phyloP scores from a whole-genome alignment of 2,113 vertebrate species.

The Sorex fumeus region DNA sequence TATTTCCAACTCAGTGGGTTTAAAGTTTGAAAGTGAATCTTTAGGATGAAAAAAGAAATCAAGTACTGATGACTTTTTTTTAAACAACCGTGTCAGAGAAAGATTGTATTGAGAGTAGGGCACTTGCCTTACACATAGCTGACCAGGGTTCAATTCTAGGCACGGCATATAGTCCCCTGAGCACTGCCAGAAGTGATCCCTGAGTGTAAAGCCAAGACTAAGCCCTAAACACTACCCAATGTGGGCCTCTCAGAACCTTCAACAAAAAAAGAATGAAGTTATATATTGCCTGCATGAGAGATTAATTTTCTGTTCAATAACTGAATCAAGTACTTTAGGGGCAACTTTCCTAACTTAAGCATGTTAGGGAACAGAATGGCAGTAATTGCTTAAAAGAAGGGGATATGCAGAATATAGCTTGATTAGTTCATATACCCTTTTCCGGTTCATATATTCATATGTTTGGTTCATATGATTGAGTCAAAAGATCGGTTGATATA shows the following conservation, averaged over 20 bases:
- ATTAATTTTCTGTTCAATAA: background rate
- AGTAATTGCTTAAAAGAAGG: conserved; percentile 16
- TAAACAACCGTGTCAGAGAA: too few relatives aligned
- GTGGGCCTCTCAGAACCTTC: too few relatives aligned
- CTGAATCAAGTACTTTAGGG: background rate
- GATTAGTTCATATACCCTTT: background rate
- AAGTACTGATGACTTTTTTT: background rate
- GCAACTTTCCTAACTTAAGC: conserved; percentile 38
- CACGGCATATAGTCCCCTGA: too few relatives aligned
- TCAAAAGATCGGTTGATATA: too few relatives aligned
- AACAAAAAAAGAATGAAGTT: conserved; percentile 11
- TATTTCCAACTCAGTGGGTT: background rate
- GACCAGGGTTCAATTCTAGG: too few relatives aligned
- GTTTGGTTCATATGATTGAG: too few relatives aligned
- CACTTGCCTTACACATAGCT: too few relatives aligned
- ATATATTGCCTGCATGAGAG: background rate
- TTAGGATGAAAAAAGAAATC: background rate
- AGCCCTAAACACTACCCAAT: too few relatives aligned
- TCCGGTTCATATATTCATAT: too few relatives aligned
- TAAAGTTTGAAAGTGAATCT: conserved; percentile 45
- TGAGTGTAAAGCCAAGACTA: too few relatives aligned
- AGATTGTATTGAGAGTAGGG: too few relatives aligned
- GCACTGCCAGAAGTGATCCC: too few relatives aligned
- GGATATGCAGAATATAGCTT: background rate
- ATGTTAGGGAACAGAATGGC: background rate